Evolutionary conservation across 2,113 vertebrate species (phyloP).

Genomic region (Suricata suricatta): DNA sequence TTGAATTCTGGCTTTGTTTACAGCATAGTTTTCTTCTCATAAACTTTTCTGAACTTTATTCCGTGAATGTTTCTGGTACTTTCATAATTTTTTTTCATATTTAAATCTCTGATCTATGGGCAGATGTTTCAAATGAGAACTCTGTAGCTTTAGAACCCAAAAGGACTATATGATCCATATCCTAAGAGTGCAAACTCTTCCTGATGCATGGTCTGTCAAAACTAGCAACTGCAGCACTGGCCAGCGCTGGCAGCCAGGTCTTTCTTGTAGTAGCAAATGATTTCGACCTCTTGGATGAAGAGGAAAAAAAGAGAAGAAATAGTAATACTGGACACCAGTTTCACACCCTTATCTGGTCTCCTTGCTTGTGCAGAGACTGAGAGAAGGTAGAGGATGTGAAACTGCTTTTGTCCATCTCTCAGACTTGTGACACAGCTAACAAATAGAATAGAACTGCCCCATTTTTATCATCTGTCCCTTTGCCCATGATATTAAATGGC

Average conservation of each 20-base stretch:
- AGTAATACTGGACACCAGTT: neutral
- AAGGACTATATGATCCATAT: neutral
- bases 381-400: neutral
- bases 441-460: neutral
- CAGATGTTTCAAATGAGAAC: constrained; percentile 5
- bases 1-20: neutral
- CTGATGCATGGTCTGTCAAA: constrained; percentile 5
- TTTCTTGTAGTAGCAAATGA: neutral
- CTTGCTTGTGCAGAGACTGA: neutral
- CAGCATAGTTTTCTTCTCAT: constrained; percentile 11
- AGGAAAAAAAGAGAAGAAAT: neutral
- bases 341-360: neutral
- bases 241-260: neutral
- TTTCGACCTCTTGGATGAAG: neutral
- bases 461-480: neutral
- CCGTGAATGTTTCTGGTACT: neutral
- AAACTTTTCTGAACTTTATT: constrained; percentile 43
- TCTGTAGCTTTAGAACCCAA: neutral
- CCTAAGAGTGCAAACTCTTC: neutral
- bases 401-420: neutral
- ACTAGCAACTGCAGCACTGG: neutral
- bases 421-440: neutral
- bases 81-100: neutral
- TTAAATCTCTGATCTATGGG: neutral
- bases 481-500: neutral